phyloP scores from a whole-genome alignment of 1,140 invertebrate species.

The Diuraphis noxia region DNA sequence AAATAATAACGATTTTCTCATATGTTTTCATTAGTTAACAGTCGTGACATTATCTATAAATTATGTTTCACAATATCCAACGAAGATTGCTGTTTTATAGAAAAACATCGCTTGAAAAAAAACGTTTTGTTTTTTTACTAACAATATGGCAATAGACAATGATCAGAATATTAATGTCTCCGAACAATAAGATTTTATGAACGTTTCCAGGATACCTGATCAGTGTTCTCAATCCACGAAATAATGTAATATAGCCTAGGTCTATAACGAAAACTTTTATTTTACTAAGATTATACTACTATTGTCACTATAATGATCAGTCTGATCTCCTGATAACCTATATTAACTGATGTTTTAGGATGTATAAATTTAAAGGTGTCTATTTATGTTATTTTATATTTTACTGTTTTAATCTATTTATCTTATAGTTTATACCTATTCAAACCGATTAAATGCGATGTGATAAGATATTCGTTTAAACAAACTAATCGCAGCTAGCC shows the following conservation, averaged over 20 bases:
- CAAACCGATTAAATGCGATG: neutral
- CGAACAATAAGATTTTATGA: neutral
- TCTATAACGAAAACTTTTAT: neutral
- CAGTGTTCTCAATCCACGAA: neutral
- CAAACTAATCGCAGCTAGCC: neutral
- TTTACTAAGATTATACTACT: neutral
- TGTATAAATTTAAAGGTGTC: neutral
- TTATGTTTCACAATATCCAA: neutral
- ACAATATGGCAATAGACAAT: neutral
- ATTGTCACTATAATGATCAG: neutral
- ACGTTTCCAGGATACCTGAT: neutral
- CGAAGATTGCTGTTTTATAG: neutral
- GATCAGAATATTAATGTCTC: neutral
- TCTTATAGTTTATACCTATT: no score
- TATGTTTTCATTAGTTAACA: neutral
- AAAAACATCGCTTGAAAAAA: neutral
- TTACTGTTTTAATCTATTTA: neutral
- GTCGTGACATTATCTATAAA: neutral
- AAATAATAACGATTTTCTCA: neutral
- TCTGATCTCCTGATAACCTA: neutral
- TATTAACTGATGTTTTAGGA: neutral
- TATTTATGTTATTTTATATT: neutral
- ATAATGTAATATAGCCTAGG: neutral
- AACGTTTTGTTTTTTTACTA: neutral
- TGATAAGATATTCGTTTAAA: neutral